phyloP scores from a whole-genome alignment of 1,140 invertebrate genomes.

The Zaprionus kolodkinae region DNA sequence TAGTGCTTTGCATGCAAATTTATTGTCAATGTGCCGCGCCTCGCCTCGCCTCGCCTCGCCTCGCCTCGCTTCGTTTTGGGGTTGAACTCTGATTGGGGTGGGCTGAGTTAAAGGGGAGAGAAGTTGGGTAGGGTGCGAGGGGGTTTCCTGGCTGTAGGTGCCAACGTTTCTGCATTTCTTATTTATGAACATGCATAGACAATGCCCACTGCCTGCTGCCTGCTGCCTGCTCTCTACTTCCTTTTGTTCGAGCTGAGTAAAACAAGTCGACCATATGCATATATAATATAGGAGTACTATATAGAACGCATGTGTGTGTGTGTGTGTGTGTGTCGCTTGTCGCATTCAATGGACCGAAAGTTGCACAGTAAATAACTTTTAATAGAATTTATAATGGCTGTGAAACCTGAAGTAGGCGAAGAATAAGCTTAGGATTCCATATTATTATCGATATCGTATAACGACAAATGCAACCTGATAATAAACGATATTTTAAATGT shows the following conservation, averaged over 20 bases:
- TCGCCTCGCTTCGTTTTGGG: slow-evolving; percentile 1
- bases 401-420: background rate
- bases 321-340: slow-evolving; percentile 30
- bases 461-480: background rate
- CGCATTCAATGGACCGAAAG: slow-evolving; percentile 76
- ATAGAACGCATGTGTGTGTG: background rate
- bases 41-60: background rate
- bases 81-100: slow-evolving; percentile 24
- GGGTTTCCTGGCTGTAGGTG: slow-evolving; percentile 39
- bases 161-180: slow-evolving; percentile 73
- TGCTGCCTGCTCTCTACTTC: slow-evolving; percentile 18
- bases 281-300: slow-evolving; percentile 2
- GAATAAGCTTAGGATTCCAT: background rate
- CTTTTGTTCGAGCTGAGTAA: slow-evolving; percentile 46
- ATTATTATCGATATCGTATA: background rate
- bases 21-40: slow-evolving; percentile 66
- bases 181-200: slow-evolving; percentile 82
- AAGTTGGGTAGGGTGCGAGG: background rate
- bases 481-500: background rate
- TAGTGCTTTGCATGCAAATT: slow-evolving; percentile 80
- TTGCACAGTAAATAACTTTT: slow-evolving; percentile 80
- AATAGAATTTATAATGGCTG: slow-evolving; percentile 79
- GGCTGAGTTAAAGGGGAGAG: background rate
- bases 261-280: slow-evolving; percentile 29
- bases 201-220: slow-evolving; percentile 49